A percentile compares a stretch with the other conserved stretches of the same genome.
Conservation (phyloP, 2,888 invertebrate genomes). For the Lamellibrachia columna region DNA sequence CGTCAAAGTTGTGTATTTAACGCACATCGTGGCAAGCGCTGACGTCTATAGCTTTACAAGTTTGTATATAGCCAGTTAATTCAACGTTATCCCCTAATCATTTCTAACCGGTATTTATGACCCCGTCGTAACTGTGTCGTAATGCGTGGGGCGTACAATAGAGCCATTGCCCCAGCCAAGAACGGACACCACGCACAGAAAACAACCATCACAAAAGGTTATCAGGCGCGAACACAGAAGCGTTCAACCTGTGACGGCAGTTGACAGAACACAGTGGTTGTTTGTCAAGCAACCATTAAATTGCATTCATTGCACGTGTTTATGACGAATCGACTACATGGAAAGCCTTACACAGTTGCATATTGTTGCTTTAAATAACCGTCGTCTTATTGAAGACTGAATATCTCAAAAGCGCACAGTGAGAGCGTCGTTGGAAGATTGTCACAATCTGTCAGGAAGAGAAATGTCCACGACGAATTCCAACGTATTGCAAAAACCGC, state of each 20-base stretch:
- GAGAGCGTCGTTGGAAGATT: background rate
- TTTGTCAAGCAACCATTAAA: background rate
- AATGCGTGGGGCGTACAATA: background rate
- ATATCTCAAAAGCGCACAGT: background rate
- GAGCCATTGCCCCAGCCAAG: background rate
- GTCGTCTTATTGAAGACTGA: background rate
- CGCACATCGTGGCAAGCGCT: background rate
- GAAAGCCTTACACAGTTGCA: background rate
- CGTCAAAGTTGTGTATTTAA: background rate
- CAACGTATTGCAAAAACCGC: background rate
- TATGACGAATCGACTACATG: background rate
- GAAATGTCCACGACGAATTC: background rate
- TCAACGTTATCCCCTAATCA: background rate
- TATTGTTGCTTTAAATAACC: background rate
- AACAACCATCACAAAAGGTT: background rate
- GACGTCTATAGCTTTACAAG: background rate
- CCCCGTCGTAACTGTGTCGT: background rate
- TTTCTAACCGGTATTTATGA: background rate
- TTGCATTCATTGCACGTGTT: background rate
- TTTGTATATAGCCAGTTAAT: background rate
- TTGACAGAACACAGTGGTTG: background rate
- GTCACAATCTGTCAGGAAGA: background rate
- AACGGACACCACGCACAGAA: background rate
- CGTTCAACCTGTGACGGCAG: background rate
- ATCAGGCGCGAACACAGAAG: background rate